Evolutionary conservation across 2,888 invertebrate species (phyloP), one percentile per base, ranked within the genome.

Genomic region (Cheilosia vernalis): DNA sequence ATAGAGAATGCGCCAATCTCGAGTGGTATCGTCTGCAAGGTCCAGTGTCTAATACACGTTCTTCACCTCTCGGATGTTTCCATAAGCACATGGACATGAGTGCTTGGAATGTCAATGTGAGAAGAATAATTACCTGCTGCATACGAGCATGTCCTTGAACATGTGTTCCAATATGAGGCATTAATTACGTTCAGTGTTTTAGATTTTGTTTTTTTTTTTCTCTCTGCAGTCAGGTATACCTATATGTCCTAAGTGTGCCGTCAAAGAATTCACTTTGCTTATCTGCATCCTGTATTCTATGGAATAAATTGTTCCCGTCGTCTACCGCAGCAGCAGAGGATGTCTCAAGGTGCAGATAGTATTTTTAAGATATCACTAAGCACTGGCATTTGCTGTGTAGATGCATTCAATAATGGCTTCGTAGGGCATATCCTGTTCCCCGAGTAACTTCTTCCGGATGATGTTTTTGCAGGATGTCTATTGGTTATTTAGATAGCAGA

Each of bases 401-500:
- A n/a, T 79, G 76, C 70, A 80, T 53, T 74, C 60, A 60, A 70
- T 70, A 66, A 76, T 55, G 70, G 30, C 30, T 42, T 44, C 61
- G n/a, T 47, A 44, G 61, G 17, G 63, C 37, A 51, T 42, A 73
- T 73, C 44, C 44, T 60, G 27, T 74, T 40, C 53, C 44, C 64
- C 15, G 49, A 67, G 80, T 61, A 66, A 58, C n/a, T 73, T 47
- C 61, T 76, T 70, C 66, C 80, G 74, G 84, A 61, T 66, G 56
- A 47, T 64, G 66, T 53, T 76, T 66, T 64, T 60, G 40, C 74
- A 70, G 84, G 80, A 85, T 80, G 76, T 85, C 80, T 79, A 53
- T 66, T 80, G 80, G 84, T 63, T 72, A 70, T 80, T 85, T 80
- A 85, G 84, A 85, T 85, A 85, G 64, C 42, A 64, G 24, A 72